Base-by-base conservation (phyloP, 2,113 vertebrate species). In the Amblyornis subalaris region DNA sequence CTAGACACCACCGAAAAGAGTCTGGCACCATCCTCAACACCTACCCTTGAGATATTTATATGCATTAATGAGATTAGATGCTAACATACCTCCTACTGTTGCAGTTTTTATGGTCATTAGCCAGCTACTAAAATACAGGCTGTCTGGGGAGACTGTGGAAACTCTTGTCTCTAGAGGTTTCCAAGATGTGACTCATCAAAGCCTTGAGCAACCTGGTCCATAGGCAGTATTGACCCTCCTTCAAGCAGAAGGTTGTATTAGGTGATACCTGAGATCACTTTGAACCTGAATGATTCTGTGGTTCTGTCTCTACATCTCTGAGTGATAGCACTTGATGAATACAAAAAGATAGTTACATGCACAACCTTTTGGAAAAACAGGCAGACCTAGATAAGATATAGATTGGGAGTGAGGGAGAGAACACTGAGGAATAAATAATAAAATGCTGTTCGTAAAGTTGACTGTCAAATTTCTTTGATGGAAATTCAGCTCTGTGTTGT, bases 21-120 rank as follows among this genome's bases (percentile, higher is more conserved):
- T 69, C 29, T 54, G n/a, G 24, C 13, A 69, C 11, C 21, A 35
- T 54, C 38, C 14, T 61, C 0, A 0, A 25, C 29, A 54, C 40
- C n/a, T 38, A 17, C 61, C 17, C 61, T 82, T 61, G 38, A 40
- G 47, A 42, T 61, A 40, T 7, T 67, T 19, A 15, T 23, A 22
- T 40, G 11, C 62, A 23, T 75, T 47, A 40, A 35, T 47, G 70
- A 75, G 70, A 54, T 75, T 51, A 75, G 29, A 35, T 67, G 35
- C 33, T 62, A 74, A 10, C 4, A 5, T 81, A 51, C 13, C 29
- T 91, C 19, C 19, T 47, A 0, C 44, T 89, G 24, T 51, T 93
- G 47, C 6, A n/a, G 53, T 76, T 53, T 65, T 72, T 79, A 18
- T 22, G 12, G n/a, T 69, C 7, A 9, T 79, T 79, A 65, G 28